Conservation (phyloP, 2,797 vertebrate genomes). For the Spinus olivaceus region DNA sequence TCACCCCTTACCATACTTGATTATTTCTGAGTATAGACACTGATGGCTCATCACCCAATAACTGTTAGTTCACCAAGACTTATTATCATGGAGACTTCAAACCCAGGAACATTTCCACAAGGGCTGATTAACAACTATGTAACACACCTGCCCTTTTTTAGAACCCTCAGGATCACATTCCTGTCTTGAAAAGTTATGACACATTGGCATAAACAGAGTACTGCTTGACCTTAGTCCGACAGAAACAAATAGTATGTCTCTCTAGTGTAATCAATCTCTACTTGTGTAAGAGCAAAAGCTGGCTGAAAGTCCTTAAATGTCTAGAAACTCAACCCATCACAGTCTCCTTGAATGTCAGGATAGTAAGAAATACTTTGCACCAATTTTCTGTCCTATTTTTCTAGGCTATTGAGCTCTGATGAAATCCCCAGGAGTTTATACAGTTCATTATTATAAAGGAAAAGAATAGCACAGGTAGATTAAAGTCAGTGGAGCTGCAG, state of each 20-base stretch:
- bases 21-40: not conserved
- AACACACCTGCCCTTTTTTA: not conserved
- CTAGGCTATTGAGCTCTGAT: not conserved
- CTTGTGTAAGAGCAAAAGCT: not conserved
- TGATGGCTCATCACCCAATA: not conserved
- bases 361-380: conserved; percentile 3
- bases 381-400: conserved; percentile 46
- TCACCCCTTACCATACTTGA: not conserved
- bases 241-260: not conserved
- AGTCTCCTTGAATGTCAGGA: not conserved
- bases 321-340: not conserved
- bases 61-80: not conserved
- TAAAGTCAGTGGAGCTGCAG: not conserved
- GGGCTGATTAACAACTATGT: not conserved
- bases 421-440: conserved; percentile 17
- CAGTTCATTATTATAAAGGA: conserved; percentile 22
- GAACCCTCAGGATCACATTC: not conserved
- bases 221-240: not conserved
- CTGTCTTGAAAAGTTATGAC: not conserved
- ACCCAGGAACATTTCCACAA: not conserved
- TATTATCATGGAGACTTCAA: not conserved
- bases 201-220: not conserved
- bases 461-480: conserved; percentile 12
- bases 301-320: not conserved
- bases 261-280: not conserved